Conservation (phyloP, 2,888 invertebrate species). For the Rosalia funebris region DNA sequence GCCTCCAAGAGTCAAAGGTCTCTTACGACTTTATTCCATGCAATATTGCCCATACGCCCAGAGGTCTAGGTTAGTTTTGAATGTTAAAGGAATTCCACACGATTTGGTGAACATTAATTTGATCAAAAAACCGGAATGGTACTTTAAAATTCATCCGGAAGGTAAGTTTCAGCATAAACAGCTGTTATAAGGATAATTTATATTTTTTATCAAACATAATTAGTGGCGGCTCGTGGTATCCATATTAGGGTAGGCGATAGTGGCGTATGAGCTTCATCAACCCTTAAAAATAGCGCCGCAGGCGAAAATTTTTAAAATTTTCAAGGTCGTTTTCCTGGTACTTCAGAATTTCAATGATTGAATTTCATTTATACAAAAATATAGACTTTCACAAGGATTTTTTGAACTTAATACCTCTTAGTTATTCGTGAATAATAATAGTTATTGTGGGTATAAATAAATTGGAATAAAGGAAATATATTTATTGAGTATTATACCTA, state of each 20-base stretch:
- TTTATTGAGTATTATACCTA: no score
- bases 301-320: no score
- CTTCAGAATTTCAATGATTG: not conserved
- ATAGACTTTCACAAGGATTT: no score
- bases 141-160: slow-evolving; percentile 70
- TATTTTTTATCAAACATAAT: slow-evolving; percentile 62
- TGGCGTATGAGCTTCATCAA: no score
- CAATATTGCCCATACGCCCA: slow-evolving; percentile 86
- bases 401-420: no score
- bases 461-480: no score
- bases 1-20: slow-evolving; percentile 65
- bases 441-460: no score
- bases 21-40: slow-evolving; percentile 82
- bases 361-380: no score
- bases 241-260: not conserved
- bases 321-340: no score
- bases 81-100: slow-evolving; percentile 78
- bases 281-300: no score
- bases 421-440: no score
- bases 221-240: no score
- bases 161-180: slow-evolving; percentile 61
- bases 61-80: slow-evolving; percentile 78
- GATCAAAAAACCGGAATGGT: slow-evolving; percentile 85
- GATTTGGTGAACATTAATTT: slow-evolving; percentile 80
- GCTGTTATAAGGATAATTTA: slow-evolving; percentile 69